Base-by-base conservation (phyloP, 2,113 vertebrate genomes). In the Trachemys scripta region DNA sequence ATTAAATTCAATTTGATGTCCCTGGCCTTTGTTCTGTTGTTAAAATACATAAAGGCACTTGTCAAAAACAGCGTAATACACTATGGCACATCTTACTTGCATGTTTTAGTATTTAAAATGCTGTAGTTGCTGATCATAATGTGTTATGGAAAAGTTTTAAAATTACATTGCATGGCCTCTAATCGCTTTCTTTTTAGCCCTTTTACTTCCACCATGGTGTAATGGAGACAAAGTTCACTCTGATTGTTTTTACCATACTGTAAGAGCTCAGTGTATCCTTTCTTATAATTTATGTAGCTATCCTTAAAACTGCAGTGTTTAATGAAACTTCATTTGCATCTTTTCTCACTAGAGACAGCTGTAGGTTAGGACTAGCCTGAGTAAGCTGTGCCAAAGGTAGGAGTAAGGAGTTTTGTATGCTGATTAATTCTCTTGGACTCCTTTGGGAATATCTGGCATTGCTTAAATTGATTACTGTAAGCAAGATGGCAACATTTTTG, bases 381-480 rank as follows among this genome's bases (percentile, higher is more conserved):
- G 96, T 97, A 98, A 98, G 97, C 97, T 98, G 87, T 97, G 97
- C 97, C 95, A 96, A 98, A 98, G 97, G 95, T 96, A 97, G 95
- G 94, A 97, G 95, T 98, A 97, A 97, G 97, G 97, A 96, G 96
- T 98, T 98, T 97, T 96, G 96, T 94, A 94, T 97, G 96, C 97
- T 98, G 97, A 97, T 98, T 98, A 98, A 98, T 98, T 97, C 97
- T 93, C 93, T 98, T 98, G 97, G 1, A 25, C 31, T 94, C 97
- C 96, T 97, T 81, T 92, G 97, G 97, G 97, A 97, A 92, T 98
- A 97, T 97, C 95, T 97, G 83, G 94, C 96, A 96, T 97, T 98
- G 95, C 95, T 98, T 96, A 97, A 98, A 98, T 97, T 98, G 97
- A 98, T 97, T 97, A 96, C 97, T 97, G 94, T 97, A 97, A 97